Percentiles rank a stretch among this genome's conserved stretches.
These are phyloP conservation scores for Saccostrea glomerata DNA, from an alignment of 1,140 invertebrate species.

Conservation along the genomic window DNA sequence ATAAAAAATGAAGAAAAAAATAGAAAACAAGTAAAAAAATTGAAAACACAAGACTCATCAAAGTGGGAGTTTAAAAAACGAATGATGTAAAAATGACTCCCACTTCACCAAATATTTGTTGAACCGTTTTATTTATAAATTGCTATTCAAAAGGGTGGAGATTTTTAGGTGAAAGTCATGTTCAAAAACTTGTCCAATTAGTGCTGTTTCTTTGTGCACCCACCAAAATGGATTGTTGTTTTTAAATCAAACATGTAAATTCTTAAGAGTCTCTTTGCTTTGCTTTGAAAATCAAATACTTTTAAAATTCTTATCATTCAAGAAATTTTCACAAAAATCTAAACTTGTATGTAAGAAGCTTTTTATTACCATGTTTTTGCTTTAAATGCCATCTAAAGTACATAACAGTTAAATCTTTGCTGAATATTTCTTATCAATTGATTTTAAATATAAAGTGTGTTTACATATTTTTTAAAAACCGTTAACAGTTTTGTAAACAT, in stretches of 20 bases:
- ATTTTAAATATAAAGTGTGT: too few relatives aligned
- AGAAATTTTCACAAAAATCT: background rate
- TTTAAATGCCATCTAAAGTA: too few relatives aligned
- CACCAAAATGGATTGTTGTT: background rate
- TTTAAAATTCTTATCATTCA: background rate
- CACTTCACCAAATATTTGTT: background rate
- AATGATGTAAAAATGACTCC: too few relatives aligned
- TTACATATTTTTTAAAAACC: too few relatives aligned
- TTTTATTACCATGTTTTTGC: background rate
- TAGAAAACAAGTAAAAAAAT: too few relatives aligned
- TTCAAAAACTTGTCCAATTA: background rate
- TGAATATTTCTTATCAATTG: too few relatives aligned
- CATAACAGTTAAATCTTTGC: too few relatives aligned
- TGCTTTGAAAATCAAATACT: background rate
- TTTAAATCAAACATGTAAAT: background rate
- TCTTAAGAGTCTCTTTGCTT: background rate
- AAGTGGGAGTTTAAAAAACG: too few relatives aligned
- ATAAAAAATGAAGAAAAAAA: too few relatives aligned
- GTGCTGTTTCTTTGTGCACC: background rate
- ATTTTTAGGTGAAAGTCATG: background rate
- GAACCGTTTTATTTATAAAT: background rate
- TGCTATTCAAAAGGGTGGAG: background rate
- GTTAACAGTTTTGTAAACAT: too few relatives aligned
- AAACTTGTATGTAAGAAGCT: background rate
- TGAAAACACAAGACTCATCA: too few relatives aligned